phyloP scores from a whole-genome alignment of 2,888 invertebrate species.

The Eristalis intricaria region DNA sequence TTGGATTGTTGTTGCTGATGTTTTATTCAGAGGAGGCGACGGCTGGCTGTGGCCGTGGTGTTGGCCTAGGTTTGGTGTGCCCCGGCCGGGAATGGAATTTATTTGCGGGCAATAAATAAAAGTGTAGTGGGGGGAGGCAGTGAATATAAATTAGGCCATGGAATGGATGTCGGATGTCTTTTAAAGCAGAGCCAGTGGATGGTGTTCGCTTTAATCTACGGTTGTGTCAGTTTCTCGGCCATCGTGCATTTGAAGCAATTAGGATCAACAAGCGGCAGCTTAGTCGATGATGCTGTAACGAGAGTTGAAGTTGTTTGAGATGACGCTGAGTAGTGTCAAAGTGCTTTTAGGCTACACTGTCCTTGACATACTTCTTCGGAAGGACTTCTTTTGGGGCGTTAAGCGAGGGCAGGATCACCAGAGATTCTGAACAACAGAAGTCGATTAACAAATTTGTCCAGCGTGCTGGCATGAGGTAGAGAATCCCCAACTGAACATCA shows the following conservation, averaged over 20 bases:
- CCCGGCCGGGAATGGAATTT: conserved; percentile 30
- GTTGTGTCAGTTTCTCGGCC: background rate
- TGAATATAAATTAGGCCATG: conserved; percentile 49
- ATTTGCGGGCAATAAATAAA: conserved; percentile 60
- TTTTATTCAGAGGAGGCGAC: conserved; percentile 44
- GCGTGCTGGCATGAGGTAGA: too few species aligned
- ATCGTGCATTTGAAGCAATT: background rate
- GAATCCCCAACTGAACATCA: too few species aligned
- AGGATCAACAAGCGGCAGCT: background rate
- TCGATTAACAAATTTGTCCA: too few species aligned
- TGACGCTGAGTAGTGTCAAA: background rate
- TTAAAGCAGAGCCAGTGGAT: background rate
- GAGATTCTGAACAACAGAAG: too few species aligned
- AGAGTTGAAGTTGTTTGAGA: background rate
- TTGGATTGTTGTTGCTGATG: conserved; percentile 67
- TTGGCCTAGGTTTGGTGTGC: conserved; percentile 36
- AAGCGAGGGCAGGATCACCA: too few species aligned
- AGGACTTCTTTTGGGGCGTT: too few species aligned
- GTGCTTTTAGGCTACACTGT: background rate
- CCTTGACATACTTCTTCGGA: background rate
- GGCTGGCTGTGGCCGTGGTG: background rate
- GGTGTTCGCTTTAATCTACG: conserved; percentile 19
- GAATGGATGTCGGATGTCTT: conserved; percentile 5
- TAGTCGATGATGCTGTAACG: background rate
- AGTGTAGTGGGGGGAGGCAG: conserved; percentile 23